These are phyloP conservation scores for Thamnophis elegans DNA, from an alignment of 2,797 vertebrate genomes.

Conservation along the genomic window DNA sequence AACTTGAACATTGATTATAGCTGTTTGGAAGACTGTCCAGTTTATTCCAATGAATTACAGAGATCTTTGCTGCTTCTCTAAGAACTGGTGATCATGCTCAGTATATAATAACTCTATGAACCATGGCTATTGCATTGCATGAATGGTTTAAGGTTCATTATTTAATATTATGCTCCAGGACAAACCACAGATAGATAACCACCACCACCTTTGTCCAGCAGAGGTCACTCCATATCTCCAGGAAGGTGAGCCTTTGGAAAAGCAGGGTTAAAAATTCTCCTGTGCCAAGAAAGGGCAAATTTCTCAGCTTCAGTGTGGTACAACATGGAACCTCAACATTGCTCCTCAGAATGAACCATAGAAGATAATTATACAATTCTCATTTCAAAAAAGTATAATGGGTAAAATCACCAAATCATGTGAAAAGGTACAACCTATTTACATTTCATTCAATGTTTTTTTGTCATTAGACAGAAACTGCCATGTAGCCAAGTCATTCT, in stretches of 20 bases:
- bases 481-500: background rate
- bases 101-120: background rate
- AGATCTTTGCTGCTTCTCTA: background rate
- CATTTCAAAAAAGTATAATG: background rate
- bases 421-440: background rate
- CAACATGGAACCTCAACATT: background rate
- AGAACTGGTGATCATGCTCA: background rate
- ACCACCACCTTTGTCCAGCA: background rate
- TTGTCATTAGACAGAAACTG: background rate
- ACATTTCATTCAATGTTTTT: background rate
- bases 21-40: background rate
- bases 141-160: background rate
- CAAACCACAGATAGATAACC: background rate
- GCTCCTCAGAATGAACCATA: background rate
- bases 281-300: background rate
- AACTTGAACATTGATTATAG: background rate
- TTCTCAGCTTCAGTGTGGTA: background rate
- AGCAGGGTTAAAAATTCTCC: background rate
- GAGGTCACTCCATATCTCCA: background rate
- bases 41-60: background rate
- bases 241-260: constrained; percentile 1
- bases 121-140: no score
- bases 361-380: background rate
- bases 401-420: background rate
- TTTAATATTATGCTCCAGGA: background rate